These are phyloP conservation scores for Syrmaticus mikado DNA, from an alignment of 2,113 vertebrate species.

Conservation along the genomic window DNA sequence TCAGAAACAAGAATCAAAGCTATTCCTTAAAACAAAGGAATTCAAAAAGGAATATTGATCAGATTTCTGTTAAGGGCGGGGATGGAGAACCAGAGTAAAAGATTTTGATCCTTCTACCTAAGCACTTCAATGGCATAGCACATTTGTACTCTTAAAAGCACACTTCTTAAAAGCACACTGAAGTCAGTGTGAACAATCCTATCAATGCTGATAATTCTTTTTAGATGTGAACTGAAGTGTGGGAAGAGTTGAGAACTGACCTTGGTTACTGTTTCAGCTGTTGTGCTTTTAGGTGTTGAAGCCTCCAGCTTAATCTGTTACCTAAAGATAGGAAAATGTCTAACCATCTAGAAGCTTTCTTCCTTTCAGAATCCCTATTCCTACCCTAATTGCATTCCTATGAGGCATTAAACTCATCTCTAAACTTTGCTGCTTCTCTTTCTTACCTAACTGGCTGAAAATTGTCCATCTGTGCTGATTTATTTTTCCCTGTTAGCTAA, in stretches of 20 bases:
- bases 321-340: conserved; percentile 22
- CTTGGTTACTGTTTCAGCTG: background rate
- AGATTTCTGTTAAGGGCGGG: background rate
- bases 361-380: background rate
- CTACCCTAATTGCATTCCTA: background rate
- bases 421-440: background rate
- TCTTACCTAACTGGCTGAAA: conserved; percentile 19
- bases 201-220: background rate
- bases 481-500: conserved; percentile 51
- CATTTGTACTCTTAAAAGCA: background rate
- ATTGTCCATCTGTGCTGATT: conserved; percentile 56
- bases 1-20: conserved; percentile 5
- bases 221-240: background rate
- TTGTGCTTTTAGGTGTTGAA: background rate
- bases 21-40: background rate
- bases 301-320: conserved; percentile 15
- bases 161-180: background rate
- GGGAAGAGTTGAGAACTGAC: background rate
- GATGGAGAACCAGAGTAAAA: background rate
- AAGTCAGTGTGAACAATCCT: background rate
- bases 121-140: background rate
- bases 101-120: background rate
- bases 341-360: background rate
- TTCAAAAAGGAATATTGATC: background rate
- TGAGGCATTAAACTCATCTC: conserved; percentile 2